Evolutionary conservation across 2,797 vertebrate species (phyloP), one percentile per base, ranked within the genome.

Genomic region (Neostethus bicornis): DNA sequence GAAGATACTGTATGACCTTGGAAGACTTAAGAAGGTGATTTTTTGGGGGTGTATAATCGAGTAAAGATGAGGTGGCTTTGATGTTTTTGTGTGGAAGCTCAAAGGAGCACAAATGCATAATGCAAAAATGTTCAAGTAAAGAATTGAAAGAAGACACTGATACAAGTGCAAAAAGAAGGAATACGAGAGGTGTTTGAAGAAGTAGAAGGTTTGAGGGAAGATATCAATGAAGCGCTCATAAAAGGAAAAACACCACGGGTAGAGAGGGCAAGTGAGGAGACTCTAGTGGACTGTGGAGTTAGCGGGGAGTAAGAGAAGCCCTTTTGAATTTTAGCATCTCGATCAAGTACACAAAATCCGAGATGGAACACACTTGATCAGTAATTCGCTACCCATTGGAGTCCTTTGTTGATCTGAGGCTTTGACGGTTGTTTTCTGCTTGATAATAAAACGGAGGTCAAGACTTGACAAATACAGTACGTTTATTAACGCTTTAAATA

Each of bases 31-130:
- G 28, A 59, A 57, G 48, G 3, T 68, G 80, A 75, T 83, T 84
- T 80, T 70, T 79, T 75, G 72, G 59, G 48, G 71, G 47, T 68
- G 83, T 77, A 81, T 84, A 85, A 89, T 84, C 85, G 83, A 87
- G 82, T 72, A 48, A 61, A 88, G 47, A 62, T 48, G 9, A 81
- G 83, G 58, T 68, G 74, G 23, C 73, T 87, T 87, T 89, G 86
- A 87, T 87, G 60, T 73, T 69, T 64, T n/a, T 74, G 73, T 65
- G 1, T 31, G 2, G 55, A 38, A 60, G 61, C 61, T 70, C 66
- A 59, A 66, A 61, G 19, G 42, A 71, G 60, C 7, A 0, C 1
- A 32, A 35, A 60, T 31, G 51, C 6, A 19, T 42, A 54, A 68
- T 43, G 21, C 58, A 23, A 28, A 21, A 47, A 38, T 42, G 39